These are phyloP conservation scores for Phenganax marumi DNA, from an alignment of 92 coral and sea anemone species.

Conservation along the genomic window DNA sequence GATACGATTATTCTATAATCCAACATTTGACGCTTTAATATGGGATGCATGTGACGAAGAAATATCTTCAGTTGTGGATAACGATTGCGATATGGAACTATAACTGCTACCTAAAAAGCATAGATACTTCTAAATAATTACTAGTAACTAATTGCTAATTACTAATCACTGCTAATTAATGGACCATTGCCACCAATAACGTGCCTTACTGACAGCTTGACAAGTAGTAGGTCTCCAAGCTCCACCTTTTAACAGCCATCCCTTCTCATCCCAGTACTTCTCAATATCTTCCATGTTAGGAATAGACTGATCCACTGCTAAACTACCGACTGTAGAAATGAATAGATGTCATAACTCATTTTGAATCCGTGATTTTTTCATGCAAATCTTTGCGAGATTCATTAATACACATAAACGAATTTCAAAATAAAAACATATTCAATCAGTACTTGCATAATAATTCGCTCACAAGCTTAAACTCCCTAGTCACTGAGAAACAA, in stretches of 20 bases:
- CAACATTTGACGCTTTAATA: slow-evolving; percentile 73
- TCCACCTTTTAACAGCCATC: slow-evolving; percentile 83
- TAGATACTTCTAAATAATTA: neutral
- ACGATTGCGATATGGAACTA: slow-evolving; percentile 82
- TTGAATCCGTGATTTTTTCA: no score
- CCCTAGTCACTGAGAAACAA: no score
- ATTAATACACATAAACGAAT: neutral
- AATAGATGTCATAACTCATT: neutral
- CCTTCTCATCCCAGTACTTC: slow-evolving; percentile 67
- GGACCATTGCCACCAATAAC: neutral
- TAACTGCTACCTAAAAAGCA: slow-evolving; percentile 66
- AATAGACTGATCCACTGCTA: slow-evolving; percentile 66
- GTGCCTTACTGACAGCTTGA: slow-evolving; percentile 76
- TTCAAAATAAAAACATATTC: neutral
- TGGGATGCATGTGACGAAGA: slow-evolving; percentile 90
- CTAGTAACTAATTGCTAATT: neutral
- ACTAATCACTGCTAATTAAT: neutral
- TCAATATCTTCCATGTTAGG: slow-evolving; percentile 81
- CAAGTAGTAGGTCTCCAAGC: slow-evolving; percentile 82
- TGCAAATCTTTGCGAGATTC: neutral
- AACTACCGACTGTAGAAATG: slow-evolving; percentile 68
- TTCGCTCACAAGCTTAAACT: no score
- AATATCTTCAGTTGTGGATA: slow-evolving; percentile 77
- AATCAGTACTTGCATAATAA: no score
- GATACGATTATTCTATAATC: slow-evolving; percentile 81